Conservation (phyloP, 2,888 invertebrate genomes). For the Cryptus viduatorius region DNA sequence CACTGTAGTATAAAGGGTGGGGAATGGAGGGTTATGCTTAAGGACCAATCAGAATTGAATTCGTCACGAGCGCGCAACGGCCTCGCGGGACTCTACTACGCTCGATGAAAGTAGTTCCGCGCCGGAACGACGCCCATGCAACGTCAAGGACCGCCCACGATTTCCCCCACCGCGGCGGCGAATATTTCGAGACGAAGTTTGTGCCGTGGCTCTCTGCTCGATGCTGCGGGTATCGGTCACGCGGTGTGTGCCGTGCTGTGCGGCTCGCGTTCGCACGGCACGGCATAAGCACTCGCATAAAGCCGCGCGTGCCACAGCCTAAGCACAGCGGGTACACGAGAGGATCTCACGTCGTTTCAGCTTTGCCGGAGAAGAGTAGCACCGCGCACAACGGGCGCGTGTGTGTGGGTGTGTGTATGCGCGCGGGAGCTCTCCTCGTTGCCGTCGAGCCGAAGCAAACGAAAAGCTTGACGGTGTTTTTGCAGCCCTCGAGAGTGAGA, state of each 20-base stretch:
- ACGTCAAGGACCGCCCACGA: constrained; percentile 79
- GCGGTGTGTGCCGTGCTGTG: constrained; percentile 13
- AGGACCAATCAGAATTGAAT: constrained; percentile 88
- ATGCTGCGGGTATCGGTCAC: constrained; percentile 12
- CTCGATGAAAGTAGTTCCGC: constrained; percentile 82
- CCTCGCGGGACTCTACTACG: constrained; percentile 82
- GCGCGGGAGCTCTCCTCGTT: neutral
- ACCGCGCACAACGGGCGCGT: neutral
- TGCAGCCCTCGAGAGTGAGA: constrained; percentile 47
- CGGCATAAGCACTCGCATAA: constrained; percentile 57
- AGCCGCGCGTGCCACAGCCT: constrained; percentile 60
- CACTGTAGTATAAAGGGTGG: constrained; percentile 69
- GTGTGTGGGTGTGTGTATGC: neutral
- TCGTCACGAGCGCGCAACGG: constrained; percentile 85
- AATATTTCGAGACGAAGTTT: constrained; percentile 39
- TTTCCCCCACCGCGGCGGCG: constrained; percentile 73
- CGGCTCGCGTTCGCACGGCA: constrained; percentile 65
- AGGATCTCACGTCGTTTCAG: constrained; percentile 57
- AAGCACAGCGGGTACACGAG: constrained; percentile 32
- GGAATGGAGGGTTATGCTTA: constrained; percentile 84
- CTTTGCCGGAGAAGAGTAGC: neutral
- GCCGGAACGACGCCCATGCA: constrained; percentile 82
- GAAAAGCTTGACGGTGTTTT: constrained; percentile 57
- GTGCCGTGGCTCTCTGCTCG: constrained; percentile 67
- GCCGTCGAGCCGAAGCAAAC: constrained; percentile 6